Evolutionary conservation across 2,113 vertebrate genomes (phyloP).

Genomic region (Pteruthius melanotis): DNA sequence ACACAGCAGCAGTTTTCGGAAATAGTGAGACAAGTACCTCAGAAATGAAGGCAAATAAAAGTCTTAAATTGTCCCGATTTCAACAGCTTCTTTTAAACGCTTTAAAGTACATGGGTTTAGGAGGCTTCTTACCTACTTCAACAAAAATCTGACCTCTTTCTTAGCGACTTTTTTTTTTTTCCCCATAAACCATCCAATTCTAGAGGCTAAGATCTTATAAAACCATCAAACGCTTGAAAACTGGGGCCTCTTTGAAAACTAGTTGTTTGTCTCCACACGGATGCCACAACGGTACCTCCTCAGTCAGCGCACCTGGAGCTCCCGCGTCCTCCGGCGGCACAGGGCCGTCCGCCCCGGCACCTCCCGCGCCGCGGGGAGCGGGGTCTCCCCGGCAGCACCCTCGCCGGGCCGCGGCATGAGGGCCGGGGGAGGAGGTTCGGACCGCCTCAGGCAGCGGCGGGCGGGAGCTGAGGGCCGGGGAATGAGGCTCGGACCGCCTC

Average conservation of each 20-base stretch:
- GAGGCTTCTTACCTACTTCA: neutral
- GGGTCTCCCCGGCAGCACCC: no score
- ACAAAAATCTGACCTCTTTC: neutral
- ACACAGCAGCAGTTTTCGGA: neutral
- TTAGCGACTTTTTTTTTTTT: neutral
- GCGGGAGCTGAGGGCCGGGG: neutral
- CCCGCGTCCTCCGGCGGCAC: neutral
- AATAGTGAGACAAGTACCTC: neutral
- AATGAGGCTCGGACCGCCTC: neutral
- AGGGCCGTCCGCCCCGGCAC: neutral
- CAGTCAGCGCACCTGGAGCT: neutral
- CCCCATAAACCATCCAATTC: neutral
- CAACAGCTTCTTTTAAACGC: neutral
- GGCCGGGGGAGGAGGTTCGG: neutral
- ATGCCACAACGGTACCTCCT: neutral
- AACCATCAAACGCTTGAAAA: neutral
- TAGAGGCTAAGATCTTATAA: neutral
- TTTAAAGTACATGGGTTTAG: neutral
- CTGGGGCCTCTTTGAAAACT: neutral
- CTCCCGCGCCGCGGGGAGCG: neutral
- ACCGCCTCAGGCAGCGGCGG: neutral
- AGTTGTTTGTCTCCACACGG: neutral
- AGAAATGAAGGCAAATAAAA: neutral
- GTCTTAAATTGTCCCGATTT: neutral
- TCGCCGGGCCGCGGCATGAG: neutral